phyloP scores from a whole-genome alignment of 2,888 invertebrate species.

The Leptopilina myrica region DNA sequence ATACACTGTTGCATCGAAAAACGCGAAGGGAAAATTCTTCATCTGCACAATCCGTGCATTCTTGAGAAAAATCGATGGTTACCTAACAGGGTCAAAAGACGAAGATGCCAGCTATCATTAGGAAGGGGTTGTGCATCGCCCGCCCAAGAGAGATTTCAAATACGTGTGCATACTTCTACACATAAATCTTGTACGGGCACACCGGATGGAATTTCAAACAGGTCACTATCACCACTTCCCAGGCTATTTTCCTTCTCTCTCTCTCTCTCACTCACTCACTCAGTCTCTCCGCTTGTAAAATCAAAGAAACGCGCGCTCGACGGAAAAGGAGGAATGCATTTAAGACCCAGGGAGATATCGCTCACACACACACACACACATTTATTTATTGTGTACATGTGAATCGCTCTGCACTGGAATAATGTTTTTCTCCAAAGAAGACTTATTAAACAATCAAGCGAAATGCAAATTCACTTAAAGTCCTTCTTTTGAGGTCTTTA shows the following conservation, averaged over 20 bases:
- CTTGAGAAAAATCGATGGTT: constrained; percentile 35
- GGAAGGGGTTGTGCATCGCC: constrained; percentile 30
- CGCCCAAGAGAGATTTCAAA: constrained; percentile 35
- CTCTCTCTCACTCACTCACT: no score
- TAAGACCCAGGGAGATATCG: constrained; percentile 18
- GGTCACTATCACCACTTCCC: constrained; percentile 37
- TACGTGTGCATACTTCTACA: constrained; percentile 39
- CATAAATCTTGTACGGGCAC: constrained; percentile 39
- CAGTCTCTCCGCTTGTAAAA: not conserved
- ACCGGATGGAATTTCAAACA: constrained; percentile 40
- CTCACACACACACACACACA: not conserved
- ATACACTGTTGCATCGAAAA: constrained; percentile 3
- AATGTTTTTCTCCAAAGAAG: constrained; percentile 8
- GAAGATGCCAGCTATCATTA: constrained; percentile 40
- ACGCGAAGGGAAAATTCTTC: constrained; percentile 6
- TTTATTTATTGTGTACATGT: not conserved
- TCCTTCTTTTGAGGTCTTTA: not conserved
- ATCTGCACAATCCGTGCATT: constrained; percentile 34
- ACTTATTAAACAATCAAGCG: constrained; percentile 31
- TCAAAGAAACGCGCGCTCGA: constrained; percentile 20
- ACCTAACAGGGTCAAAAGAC: constrained; percentile 39
- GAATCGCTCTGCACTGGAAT: constrained; percentile 4
- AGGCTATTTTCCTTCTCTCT: not conserved
- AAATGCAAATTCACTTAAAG: not conserved
- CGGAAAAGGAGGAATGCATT: constrained; percentile 29